These are phyloP conservation scores for Pygathrix nemaeus DNA, from an alignment of 2,113 vertebrate genomes.

Conservation along the genomic window DNA sequence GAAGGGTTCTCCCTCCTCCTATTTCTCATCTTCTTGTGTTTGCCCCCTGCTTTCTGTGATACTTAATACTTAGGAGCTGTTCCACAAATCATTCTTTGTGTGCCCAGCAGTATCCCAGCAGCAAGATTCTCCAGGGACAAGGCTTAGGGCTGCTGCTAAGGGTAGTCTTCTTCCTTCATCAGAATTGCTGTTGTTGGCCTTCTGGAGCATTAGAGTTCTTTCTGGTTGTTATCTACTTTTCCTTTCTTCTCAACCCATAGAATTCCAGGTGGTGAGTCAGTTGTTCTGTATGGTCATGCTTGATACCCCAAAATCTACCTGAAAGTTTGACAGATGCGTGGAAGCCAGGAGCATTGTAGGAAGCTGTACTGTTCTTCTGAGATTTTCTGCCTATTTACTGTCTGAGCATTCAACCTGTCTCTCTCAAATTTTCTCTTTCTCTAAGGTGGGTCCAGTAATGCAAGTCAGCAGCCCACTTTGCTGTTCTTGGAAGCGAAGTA, in stretches of 20 bases:
- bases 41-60: constrained; percentile 25
- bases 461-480: neutral
- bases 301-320: neutral
- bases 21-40: constrained; percentile 32
- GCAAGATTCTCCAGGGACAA: neutral
- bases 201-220: neutral
- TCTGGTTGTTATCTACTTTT: neutral
- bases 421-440: neutral
- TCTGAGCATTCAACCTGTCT: neutral
- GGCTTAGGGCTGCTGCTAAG: fast-evolving
- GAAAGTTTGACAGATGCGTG: neutral
- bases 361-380: neutral
- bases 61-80: neutral
- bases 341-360: neutral
- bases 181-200: neutral
- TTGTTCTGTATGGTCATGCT: neutral
- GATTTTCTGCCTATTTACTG: neutral
- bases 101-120: neutral
- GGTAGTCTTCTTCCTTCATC: neutral
- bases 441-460: neutral
- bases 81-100: neutral
- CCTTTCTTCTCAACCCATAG: neutral
- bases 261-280: neutral
- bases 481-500: neutral
- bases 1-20: neutral